phyloP scores from a whole-genome alignment of 2,888 invertebrate species.

The Drosophila neotestacea region DNA sequence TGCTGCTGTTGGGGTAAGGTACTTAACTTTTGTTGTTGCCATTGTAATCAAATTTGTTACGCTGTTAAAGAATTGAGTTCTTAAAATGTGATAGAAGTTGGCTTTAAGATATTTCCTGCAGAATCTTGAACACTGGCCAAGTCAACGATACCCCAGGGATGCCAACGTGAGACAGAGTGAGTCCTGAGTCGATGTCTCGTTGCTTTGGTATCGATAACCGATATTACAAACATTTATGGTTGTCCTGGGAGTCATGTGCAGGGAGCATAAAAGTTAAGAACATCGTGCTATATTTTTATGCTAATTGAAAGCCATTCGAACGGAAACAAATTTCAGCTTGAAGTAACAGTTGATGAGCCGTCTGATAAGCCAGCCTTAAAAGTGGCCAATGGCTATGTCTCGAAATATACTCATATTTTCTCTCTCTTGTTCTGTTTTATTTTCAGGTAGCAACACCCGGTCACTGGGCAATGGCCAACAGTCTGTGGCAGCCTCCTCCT shows the following conservation, averaged over 20 bases:
- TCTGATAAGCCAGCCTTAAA: slow-evolving; percentile 21
- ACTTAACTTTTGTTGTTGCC: slow-evolving; percentile 37
- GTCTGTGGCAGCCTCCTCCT: slow-evolving; percentile 42
- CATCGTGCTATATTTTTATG: slow-evolving; percentile 81
- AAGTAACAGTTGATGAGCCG: slow-evolving; percentile 30
- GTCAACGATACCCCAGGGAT: slow-evolving; percentile 69
- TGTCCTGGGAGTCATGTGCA: slow-evolving; percentile 58
- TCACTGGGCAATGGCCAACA: slow-evolving; percentile 80
- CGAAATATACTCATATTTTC: not conserved
- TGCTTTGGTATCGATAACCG: slow-evolving; percentile 36
- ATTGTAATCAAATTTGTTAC: slow-evolving; percentile 74
- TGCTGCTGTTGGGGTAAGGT: slow-evolving; percentile 56
- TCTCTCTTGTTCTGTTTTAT: not conserved
- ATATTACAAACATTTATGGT: slow-evolving; percentile 58
- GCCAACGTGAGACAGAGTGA: slow-evolving; percentile 53
- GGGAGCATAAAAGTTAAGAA: slow-evolving; percentile 42
- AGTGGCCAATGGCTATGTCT: slow-evolving; percentile 3
- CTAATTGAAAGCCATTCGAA: slow-evolving; percentile 83
- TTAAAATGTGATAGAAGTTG: slow-evolving; percentile 44
- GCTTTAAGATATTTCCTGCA: slow-evolving; percentile 42
- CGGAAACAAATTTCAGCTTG: slow-evolving; percentile 69
- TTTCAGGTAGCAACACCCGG: slow-evolving; percentile 79
- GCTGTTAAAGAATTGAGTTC: slow-evolving; percentile 45
- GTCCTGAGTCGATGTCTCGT: slow-evolving; percentile 9
- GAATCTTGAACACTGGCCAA: slow-evolving; percentile 36